Base-by-base conservation (phyloP, 2,888 invertebrate genomes). In the Mechanitis mazaeus region DNA sequence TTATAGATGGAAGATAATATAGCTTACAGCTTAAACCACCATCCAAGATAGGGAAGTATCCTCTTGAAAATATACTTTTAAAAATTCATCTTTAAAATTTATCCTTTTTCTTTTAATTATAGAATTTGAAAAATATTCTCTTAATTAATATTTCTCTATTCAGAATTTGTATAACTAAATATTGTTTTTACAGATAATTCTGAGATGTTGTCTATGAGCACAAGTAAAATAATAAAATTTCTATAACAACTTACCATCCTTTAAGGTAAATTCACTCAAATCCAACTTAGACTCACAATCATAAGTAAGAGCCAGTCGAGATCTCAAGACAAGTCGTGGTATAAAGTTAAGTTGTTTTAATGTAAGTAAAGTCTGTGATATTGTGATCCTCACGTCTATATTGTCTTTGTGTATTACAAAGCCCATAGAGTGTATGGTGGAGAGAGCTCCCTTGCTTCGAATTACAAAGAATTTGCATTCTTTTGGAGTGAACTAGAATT, bases 391-490 rank as follows among this genome's bases (percentile, higher is more conserved):
- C 6, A 88, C 55, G 9, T 79, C 78, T 0, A 78, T 74, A 0
- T 75, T 76, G 0, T 75, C 76, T 35, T 72, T 77, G 35, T 72
- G 77, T 0, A 83, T 68, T 0, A 67, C 57, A 64, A 87, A 84
- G 0, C 80, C 80, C 0, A 75, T 65, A 12, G 79, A 79, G 71
- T 88, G 89, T 5, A 89, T 69, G 0, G 69, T 69, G 0, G 77
- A 53, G 0, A 89, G 68, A 0, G 85, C 84, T 0, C 67, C 47
- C 0, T 77, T 73, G 45, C 74, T 68, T 3, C 82, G 71, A 1
- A 82, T 69, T 0, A 85, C 83, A 0, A 88, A 68, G 68, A 88
- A 87, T 54, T 77, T 85, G 73, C 89, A 89, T 65, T 79, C 76
- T 5, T 76, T 63, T 47, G 71, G 61, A 2, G 72, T 71, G 69